Base-by-base conservation (phyloP, 2,888 invertebrate genomes). In the Autographa pulchrina region DNA sequence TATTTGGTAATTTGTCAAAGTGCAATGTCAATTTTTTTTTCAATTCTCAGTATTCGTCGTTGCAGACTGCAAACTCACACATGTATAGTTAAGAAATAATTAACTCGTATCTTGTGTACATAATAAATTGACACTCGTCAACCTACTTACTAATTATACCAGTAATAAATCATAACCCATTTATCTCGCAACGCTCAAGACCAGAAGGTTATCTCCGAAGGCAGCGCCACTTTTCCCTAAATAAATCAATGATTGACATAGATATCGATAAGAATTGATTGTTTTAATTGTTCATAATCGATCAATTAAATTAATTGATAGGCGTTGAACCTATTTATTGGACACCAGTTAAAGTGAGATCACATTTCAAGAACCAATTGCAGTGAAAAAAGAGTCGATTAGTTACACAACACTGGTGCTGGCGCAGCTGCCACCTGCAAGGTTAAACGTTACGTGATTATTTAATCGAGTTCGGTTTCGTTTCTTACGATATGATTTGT, bases 361-460 rank as follows among this genome's bases (percentile, higher is more conserved):
- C 65, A 64, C 61, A 61, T 68, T 66, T 25, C 48, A 61, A 79
- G 66, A 75, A 74, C 54, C 72, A 68, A 79, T 84, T 78, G 70
- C 72, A 72, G 71, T 74, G 74, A 65, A 78, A 85, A 56, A 56
- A 25, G 54, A 56, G 84, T 68, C 77, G 74, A 78, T 81, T 81
- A 62, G 77, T 85, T 86, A 85, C 83, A 74, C 85, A 85, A 85
- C 74, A 74, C 67, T 72, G 70, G 62, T 78, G 62, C 75, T 66
- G 68, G 59, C 70, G 65, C 73, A 76, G 77, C 85, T 82, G 85
- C 81, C 85, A 82, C 82, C 74, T 83, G 86, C 90, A 90, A 90
- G 90, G 90, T 88, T 89, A 86, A 78, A 65, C 72, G 87, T 92
- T 92, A 91, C 88, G 88, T 90, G 89, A 89, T 86, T 83, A 83